A percentile compares a stretch with the other conserved stretches of the same genome.
phyloP scores from a whole-genome alignment of 2,888 invertebrate genomes.

The Carpatolechia fugitivella region DNA sequence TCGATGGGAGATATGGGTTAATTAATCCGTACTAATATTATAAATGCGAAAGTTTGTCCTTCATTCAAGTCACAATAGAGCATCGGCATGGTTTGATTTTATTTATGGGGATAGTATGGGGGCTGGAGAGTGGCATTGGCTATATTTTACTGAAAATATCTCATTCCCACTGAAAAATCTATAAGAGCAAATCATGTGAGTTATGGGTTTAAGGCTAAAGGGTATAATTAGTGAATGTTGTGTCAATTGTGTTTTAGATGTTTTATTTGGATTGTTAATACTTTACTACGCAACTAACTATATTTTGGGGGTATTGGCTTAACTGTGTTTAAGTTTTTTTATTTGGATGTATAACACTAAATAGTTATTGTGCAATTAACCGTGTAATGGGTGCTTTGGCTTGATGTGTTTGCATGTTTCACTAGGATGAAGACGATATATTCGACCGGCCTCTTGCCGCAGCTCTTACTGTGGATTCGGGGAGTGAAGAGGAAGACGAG shows the following conservation, averaged over 20 bases:
- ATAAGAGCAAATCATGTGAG: no score
- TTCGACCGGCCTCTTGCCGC: neutral
- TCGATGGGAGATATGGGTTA: neutral
- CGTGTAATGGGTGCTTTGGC: neutral
- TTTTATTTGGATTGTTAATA: neutral
- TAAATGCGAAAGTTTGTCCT: neutral
- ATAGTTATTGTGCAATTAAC: neutral
- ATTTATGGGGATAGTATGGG: neutral
- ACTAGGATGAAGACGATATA: neutral
- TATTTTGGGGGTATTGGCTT: neutral
- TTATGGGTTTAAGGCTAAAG: no score
- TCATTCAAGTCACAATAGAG: neutral
- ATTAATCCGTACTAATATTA: neutral
- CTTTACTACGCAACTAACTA: neutral
- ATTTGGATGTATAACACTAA: neutral
- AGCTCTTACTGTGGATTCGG: neutral
- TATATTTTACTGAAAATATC: no score
- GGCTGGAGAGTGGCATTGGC: no score
- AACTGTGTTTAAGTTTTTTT: neutral
- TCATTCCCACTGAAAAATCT: no score
- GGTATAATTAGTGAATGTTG: no score
- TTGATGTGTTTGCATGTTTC: neutral
- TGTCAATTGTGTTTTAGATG: no score
- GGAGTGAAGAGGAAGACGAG: neutral
- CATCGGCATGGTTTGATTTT: neutral